phyloP scores from a whole-genome alignment of 2,888 invertebrate genomes.

The Drosophila mimetica region DNA sequence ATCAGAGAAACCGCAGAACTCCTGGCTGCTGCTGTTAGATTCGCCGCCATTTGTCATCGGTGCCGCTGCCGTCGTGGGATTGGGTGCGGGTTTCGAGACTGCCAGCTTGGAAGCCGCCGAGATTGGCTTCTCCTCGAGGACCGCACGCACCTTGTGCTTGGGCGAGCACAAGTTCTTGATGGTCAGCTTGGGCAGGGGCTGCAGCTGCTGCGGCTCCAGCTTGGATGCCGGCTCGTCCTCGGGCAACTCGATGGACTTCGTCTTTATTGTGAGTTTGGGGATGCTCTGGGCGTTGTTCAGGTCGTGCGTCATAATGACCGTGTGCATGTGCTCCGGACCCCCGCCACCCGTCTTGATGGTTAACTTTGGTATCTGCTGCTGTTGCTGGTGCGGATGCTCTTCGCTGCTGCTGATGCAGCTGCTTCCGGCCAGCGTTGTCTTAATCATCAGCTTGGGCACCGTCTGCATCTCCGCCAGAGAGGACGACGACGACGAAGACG shows the following conservation, averaged over 20 bases:
- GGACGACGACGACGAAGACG: slow-evolving; percentile 65
- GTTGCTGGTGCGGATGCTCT: slow-evolving; percentile 49
- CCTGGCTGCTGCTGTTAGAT: slow-evolving; percentile 69
- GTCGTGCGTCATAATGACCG: slow-evolving; percentile 85
- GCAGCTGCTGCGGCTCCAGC: slow-evolving; percentile 46
- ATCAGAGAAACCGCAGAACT: slow-evolving; percentile 71
- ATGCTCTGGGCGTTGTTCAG: slow-evolving; percentile 81
- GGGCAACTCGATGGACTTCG: slow-evolving; percentile 78
- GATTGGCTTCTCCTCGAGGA: slow-evolving; percentile 82
- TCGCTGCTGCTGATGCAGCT: slow-evolving; percentile 69
- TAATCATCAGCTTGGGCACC: slow-evolving; percentile 87
- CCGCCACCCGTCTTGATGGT: slow-evolving; percentile 80
- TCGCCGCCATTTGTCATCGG: slow-evolving; percentile 67
- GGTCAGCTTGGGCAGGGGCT: slow-evolving; percentile 82
- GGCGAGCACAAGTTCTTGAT: slow-evolving; percentile 83
- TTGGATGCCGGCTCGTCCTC: slow-evolving; percentile 76
- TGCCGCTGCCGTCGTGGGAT: slow-evolving; percentile 2
- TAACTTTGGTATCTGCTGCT: slow-evolving; percentile 84
- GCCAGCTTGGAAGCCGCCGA: slow-evolving; percentile 51
- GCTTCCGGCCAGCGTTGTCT: slow-evolving; percentile 83
- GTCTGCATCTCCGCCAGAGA: slow-evolving; percentile 73
- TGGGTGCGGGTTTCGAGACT: slow-evolving; percentile 1
- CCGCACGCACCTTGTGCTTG: slow-evolving; percentile 85
- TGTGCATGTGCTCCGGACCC: slow-evolving; percentile 77
- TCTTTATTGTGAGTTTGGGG: slow-evolving; percentile 83